Evolutionary conservation across 2,797 vertebrate species (phyloP), one percentile per base, ranked within the genome.

Genomic region (Tinamus major): DNA sequence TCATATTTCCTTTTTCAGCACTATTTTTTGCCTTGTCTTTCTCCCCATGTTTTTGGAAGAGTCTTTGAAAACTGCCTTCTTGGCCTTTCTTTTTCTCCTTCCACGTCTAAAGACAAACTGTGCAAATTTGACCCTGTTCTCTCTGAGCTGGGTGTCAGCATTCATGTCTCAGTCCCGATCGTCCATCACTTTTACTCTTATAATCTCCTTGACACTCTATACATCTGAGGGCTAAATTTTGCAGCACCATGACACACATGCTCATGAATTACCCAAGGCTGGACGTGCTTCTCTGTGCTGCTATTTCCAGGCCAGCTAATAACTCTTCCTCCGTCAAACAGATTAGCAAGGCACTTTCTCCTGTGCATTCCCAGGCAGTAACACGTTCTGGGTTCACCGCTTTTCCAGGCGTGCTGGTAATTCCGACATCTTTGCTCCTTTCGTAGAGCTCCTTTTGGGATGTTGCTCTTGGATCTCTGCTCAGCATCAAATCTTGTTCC

Each of bases 301-400:
- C 7, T 76, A 33, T 75, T 92, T 88, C 77, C 58, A 13, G n/a
- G 35, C 33, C 4, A 6, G 20, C 31, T 68, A 31, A 13, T 37
- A 42, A 56, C 31, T 27, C 19, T 4, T 7, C 3, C 41, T 70
- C 31, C 74, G 33, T 21, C 79, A 17, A n/a, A 26, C n/a, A 10
- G 19, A 85, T 23, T 4, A 35, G 27, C 5, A 18, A 65, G 35
- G 23, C 21, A 5, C 20, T 65, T 94, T n/a, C 24, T 72, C 18
- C 0, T 1, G 14, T 68, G 21, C 3, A 0, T 79, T 67, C 59
- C 10, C 23, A 3, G 5, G 21, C 41, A 3, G 61, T 44, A 12
- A 58, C 10, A 24, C 0, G 0, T 7, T 31, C 31, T 29, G 69
- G 48, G 24, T 31, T 69, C 26, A 17, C 13, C 9, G 5, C 29